Evolutionary conservation across 2,113 vertebrate genomes (phyloP), one percentile per base, ranked within the genome.

Genomic region (Gasterosteus nipponicus): DNA sequence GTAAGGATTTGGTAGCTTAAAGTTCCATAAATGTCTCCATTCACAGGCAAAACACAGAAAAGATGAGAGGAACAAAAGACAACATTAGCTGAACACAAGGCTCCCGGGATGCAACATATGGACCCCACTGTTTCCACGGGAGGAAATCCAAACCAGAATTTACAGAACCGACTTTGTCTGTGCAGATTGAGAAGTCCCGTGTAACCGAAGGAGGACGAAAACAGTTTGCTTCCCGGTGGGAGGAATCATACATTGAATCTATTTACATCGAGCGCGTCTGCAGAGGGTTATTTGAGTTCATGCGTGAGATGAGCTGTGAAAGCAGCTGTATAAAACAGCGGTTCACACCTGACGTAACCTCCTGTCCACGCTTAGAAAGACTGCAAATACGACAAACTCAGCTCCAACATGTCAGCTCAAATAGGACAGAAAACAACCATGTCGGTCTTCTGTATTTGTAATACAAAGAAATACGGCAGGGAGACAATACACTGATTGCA

Each of bases 51-150:
- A 63, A 33, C 44, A 46, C 44, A 46, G 44, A 15, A 44, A 9
- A 56, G 54, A 60, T 60, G 9, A 65, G 31, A 18, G 22, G 39
- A 62, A 42, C 15, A 47, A 74, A 66, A 31, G 9, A 73, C 42
- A 68, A 46, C 18, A 68, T 53, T 2, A 33, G 42, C 42, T 33
- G n/a, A 46, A n/a, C 33, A 33, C 22, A 75, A 41, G 38, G 1
- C 4, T n/a, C 42, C 44, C 35, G 15, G 7, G 67, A 67, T 39
- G 33, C n/a, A 61, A 61, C 29, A 29, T 4, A 58, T 16, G n/a
- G 53, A 38, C 16, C 22, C 7, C 26, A 26, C 8, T 59, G n/a
- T 38, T 26, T 41, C 2, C 15, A 35, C 46, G 19, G 38, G n/a
- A 67, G 18, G 15, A 16, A 56, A 54, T 44, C 35, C 11, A 26